Conservation (phyloP, 2,888 invertebrate genomes). For the Chelonus formosanus region DNA sequence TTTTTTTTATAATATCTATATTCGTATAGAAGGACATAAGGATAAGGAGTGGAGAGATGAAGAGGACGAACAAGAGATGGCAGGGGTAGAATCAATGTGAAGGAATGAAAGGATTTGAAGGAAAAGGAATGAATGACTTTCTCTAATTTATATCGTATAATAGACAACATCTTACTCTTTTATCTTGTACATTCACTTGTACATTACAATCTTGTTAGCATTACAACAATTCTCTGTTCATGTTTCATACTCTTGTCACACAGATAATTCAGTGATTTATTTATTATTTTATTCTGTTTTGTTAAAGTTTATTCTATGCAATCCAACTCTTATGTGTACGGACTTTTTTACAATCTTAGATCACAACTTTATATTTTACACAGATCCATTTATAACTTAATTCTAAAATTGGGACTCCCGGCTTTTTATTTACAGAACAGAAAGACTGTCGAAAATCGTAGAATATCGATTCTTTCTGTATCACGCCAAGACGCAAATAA, state of each 20-base stretch:
- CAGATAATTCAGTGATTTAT: not conserved
- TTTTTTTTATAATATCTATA: slow-evolving; percentile 59
- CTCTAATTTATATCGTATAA: slow-evolving; percentile 42
- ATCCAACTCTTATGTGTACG: not conserved
- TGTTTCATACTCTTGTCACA: slow-evolving; percentile 4
- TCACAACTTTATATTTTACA: slow-evolving; percentile 64
- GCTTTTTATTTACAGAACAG: slow-evolving; percentile 15
- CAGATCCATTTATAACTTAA: slow-evolving; percentile 61
- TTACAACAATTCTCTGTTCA: not conserved
- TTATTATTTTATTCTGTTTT: slow-evolving; percentile 30
- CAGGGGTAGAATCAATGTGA: not conserved
- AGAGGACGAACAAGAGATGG: slow-evolving; percentile 5
- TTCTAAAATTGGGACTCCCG: slow-evolving; percentile 48
- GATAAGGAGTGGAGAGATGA: slow-evolving; percentile 8
- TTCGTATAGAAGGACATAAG: slow-evolving; percentile 52
- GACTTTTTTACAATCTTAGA: slow-evolving; percentile 59
- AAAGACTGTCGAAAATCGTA: not conserved
- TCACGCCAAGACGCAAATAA: slow-evolving; percentile 4
- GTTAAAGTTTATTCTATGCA: slow-evolving; percentile 23
- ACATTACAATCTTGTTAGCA: too few species aligned
- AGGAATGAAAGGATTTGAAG: slow-evolving; percentile 16
- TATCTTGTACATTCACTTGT: slow-evolving; percentile 26
- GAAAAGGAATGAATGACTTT: slow-evolving; percentile 24
- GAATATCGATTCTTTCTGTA: slow-evolving; percentile 2
- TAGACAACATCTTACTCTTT: slow-evolving; percentile 40